Evolutionary conservation across 2,797 vertebrate species (phyloP).

Genomic region (Parotocinclus haroldoi): DNA sequence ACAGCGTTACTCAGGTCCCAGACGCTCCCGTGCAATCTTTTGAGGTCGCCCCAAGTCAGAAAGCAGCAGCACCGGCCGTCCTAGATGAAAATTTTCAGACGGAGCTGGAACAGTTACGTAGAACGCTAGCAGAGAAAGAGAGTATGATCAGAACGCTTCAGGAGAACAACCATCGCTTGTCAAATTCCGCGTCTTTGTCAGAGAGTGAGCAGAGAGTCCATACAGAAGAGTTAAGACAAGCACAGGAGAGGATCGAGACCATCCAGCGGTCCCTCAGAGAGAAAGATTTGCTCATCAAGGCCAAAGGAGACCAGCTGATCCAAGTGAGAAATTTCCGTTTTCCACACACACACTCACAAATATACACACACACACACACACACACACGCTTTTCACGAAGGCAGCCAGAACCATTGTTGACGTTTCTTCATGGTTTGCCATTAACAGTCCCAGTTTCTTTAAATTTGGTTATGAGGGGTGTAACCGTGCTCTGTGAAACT

Average conservation of each 20-base stretch:
- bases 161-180: conserved; percentile 88
- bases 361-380: no score
- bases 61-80: conserved; percentile 7
- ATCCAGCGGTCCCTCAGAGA: conserved; percentile 86
- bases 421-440: no score
- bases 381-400: no score
- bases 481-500: no score
- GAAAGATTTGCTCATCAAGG: conserved; percentile 95
- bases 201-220: conserved; percentile 78
- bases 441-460: no score
- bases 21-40: conserved; percentile 31
- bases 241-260: conserved; percentile 76
- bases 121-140: conserved; percentile 80
- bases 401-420: no score
- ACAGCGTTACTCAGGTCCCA: conserved; percentile 68
- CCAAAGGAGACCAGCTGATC: conserved; percentile 87
- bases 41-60: conserved; percentile 39
- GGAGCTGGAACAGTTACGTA: conserved; percentile 71
- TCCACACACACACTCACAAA: no score
- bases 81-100: conserved; percentile 55
- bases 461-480: no score
- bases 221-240: conserved; percentile 70
- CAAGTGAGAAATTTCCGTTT: conserved; percentile 71
- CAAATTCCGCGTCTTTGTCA: conserved; percentile 77
- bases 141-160: conserved; percentile 82